Base-by-base conservation (phyloP, 2,797 vertebrate genomes). In the Streptopelia turtur region DNA sequence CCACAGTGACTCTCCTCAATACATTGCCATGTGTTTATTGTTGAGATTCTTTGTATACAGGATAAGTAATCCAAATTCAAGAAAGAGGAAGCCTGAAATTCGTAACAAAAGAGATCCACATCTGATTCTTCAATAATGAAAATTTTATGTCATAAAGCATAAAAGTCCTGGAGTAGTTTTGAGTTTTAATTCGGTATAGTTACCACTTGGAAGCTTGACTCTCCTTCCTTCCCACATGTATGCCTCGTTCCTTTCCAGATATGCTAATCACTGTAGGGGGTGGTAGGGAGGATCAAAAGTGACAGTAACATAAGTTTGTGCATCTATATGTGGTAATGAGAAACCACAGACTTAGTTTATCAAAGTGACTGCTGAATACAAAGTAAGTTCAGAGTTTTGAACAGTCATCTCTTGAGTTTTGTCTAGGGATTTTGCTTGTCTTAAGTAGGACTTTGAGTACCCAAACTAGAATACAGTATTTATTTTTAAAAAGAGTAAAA, bases 301-400 rank as follows among this genome's bases (percentile, higher is more conserved):
- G 81, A 77, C 94, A 83, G 68, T 66, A 80, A 43, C 82, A 74
- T 86, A 96, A 96, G 94, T 97, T 96, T 95, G 79, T 4, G n/a
- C 83, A 9, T 45, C 93, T 93, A 5, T 80, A 89, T 90, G 92
- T 88, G 97, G 94, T 90, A 97, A 83, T 97, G 96, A 92, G 81
- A 96, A 97, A 95, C 87, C 83, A 90, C 92, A 96, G 89, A 89
- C 93, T 97, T 94, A 86, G 55, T 94, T 81, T 96, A 80, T 96
- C 57, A 50, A 88, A 96, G 60, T 88, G 88, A 64, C 84, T 97
- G 91, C 43, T 45, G 43, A 45, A 45, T 45, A 45, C 43, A 45
- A 45, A 45, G 43, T 18, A 43, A 43, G 18, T 45, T 45, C 43
- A 45, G 43, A 75, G 9, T 56, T 31, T 66, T 95, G 83, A 97